Percentiles rank a stretch among this genome's conserved stretches.
These are phyloP conservation scores for Aphelenchoides fujianensis DNA, from an alignment of 1,140 invertebrate species.

Conservation along the genomic window DNA sequence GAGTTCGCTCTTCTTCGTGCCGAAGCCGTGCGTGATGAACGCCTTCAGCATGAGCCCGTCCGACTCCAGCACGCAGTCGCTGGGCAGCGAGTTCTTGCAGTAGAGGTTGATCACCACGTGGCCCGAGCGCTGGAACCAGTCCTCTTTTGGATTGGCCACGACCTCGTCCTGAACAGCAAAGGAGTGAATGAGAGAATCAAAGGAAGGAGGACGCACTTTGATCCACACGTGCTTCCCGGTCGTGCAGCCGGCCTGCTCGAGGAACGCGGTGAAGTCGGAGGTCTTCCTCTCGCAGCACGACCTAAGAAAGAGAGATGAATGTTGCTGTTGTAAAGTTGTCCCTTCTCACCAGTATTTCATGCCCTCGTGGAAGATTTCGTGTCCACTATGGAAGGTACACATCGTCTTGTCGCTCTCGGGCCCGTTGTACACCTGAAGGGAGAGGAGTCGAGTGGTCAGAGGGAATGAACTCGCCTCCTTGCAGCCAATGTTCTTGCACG, in stretches of 20 bases:
- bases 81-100: constrained; percentile 76
- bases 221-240: constrained; percentile 81
- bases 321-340: neutral
- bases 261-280: constrained; percentile 84
- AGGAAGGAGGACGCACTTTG: constrained; percentile 69
- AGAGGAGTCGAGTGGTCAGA: constrained; percentile 28
- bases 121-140: constrained; percentile 53
- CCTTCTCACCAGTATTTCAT: constrained; percentile 85
- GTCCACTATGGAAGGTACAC: constrained; percentile 82
- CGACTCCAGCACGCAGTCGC: constrained; percentile 73
- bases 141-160: constrained; percentile 44
- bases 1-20: constrained; percentile 74
- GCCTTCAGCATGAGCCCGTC: constrained; percentile 79
- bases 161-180: constrained; percentile 33
- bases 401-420: constrained; percentile 69
- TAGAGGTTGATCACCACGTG: constrained; percentile 51
- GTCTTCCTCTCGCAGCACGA: constrained; percentile 86
- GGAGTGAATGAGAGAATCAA: constrained; percentile 61
- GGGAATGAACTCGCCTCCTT: constrained; percentile 66
- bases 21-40: constrained; percentile 76
- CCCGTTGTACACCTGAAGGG: constrained; percentile 70
- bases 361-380: constrained; percentile 91
- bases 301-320: neutral
- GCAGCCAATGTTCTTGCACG: constrained; percentile 84
- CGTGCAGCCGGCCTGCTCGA: constrained; percentile 80